Evolutionary conservation across 2,888 invertebrate species (phyloP).

Genomic region (Melolontha melolontha): DNA sequence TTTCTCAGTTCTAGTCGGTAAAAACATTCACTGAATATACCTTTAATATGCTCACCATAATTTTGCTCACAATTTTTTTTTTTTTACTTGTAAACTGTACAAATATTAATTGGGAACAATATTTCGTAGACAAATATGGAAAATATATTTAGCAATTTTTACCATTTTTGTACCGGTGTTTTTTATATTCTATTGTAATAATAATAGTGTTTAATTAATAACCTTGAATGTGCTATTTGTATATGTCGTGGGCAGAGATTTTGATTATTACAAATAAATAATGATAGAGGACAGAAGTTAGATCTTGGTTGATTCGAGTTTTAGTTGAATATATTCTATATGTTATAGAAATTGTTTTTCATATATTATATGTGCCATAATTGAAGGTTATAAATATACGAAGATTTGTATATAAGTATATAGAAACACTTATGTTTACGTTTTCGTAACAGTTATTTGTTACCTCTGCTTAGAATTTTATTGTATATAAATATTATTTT

Average conservation of each 20-base stretch:
- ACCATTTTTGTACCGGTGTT: slow-evolving; percentile 39
- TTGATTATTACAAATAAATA: slow-evolving; percentile 15
- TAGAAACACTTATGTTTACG: slow-evolving; percentile 41
- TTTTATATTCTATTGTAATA: slow-evolving; percentile 21
- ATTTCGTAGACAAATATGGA: slow-evolving; percentile 41
- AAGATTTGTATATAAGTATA: slow-evolving; percentile 45
- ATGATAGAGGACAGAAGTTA: slow-evolving; percentile 14
- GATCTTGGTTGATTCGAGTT: slow-evolving; percentile 14
- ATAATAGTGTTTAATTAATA: slow-evolving; percentile 32
- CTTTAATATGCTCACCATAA: slow-evolving; percentile 24
- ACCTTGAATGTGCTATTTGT: slow-evolving; percentile 40
- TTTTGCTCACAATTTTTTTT: slow-evolving; percentile 41
- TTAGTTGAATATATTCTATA: slow-evolving; percentile 17
- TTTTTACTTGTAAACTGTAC: slow-evolving; percentile 34
- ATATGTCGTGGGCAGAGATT: slow-evolving; percentile 36
- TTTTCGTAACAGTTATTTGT: slow-evolving; percentile 50
- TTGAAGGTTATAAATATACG: slow-evolving; percentile 41
- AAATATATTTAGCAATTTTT: slow-evolving; percentile 38
- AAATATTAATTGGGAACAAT: slow-evolving; percentile 44
- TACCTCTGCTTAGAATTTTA: slow-evolving; percentile 53
- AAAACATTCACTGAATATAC: neutral
- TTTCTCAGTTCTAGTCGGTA: too few species aligned
- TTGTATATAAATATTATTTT: slow-evolving; percentile 51
- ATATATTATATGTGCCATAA: slow-evolving; percentile 48
- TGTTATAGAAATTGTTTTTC: slow-evolving; percentile 37